phyloP scores from a whole-genome alignment of 2,888 invertebrate genomes.

The Hemaris fuciformis region DNA sequence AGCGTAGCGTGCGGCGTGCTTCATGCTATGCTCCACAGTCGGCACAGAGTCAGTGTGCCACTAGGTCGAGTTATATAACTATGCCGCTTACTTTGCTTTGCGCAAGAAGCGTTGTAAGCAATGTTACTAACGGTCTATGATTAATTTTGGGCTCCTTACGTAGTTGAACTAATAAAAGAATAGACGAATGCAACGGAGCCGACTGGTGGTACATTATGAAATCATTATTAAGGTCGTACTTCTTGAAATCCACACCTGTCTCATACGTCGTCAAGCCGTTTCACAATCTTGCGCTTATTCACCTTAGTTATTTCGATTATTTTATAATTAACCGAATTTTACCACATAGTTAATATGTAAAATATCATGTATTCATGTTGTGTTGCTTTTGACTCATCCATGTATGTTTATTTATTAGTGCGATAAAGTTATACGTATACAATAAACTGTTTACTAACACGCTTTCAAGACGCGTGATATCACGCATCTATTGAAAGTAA shows the following conservation, averaged over 20 bases:
- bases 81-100: conserved; percentile 67
- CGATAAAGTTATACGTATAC: too few species aligned
- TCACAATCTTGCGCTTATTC: too few species aligned
- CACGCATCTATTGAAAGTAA: too few species aligned
- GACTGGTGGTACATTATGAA: background rate
- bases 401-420: too few species aligned
- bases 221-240: background rate
- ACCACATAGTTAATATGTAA: too few species aligned
- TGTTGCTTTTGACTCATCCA: too few species aligned
- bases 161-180: conserved; percentile 18
- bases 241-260: background rate
- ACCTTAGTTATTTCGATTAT: too few species aligned
- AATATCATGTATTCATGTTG: too few species aligned
- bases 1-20: conserved; percentile 17
- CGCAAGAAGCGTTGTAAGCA: conserved; percentile 65
- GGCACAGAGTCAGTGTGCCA: conserved; percentile 71
- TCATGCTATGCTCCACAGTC: conserved; percentile 49
- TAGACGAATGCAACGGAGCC: background rate
- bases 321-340: too few species aligned
- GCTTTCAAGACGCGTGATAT: too few species aligned
- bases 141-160: conserved; percentile 37
- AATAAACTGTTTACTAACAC: too few species aligned
- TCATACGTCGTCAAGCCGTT: too few species aligned
- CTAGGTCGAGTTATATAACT: conserved; percentile 69
- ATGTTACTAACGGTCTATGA: conserved; percentile 49